Percentiles rank a stretch among this genome's conserved stretches.
Conservation (phyloP, 2,113 vertebrate species). For the Hemiprocne comata region DNA sequence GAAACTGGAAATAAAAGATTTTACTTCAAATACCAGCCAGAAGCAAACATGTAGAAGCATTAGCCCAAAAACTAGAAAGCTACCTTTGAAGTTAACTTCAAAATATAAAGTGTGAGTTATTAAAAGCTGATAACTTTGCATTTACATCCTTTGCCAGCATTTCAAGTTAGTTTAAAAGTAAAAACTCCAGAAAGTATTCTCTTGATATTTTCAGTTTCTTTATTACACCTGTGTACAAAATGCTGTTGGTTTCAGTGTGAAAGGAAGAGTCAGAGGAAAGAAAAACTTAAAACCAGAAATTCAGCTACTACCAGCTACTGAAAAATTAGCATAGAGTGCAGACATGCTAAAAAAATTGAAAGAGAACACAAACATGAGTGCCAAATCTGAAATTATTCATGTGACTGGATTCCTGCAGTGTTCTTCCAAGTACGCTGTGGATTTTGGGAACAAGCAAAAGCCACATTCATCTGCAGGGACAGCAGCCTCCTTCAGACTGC, state of each 20-base stretch:
- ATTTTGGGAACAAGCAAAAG: slow-evolving; percentile 1
- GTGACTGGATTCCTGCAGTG: not conserved
- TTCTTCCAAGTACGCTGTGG: not conserved
- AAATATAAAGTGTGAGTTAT: not conserved
- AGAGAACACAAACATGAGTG: not conserved
- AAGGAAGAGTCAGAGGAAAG: not conserved
- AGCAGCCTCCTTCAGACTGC: not conserved
- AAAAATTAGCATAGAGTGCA: not conserved
- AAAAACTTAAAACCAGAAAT: not conserved
- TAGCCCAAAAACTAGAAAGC: not conserved
- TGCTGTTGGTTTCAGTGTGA: accelerated
- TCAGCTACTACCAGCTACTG: not conserved
- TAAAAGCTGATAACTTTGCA: not conserved
- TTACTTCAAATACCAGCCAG: not conserved
- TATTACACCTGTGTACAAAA: not conserved
- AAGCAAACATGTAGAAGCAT: not conserved
- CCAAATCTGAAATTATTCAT: not conserved
- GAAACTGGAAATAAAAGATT: slow-evolving; percentile 80
- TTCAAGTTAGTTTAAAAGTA: not conserved
- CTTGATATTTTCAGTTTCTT: not conserved
- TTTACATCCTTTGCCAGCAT: not conserved
- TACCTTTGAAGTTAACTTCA: not conserved
- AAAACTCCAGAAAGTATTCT: not conserved
- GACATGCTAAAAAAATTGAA: not conserved
- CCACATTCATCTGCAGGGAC: not conserved